These are phyloP conservation scores for Orycteropus afer DNA, from an alignment of 2,113 vertebrate genomes.

Conservation along the genomic window DNA sequence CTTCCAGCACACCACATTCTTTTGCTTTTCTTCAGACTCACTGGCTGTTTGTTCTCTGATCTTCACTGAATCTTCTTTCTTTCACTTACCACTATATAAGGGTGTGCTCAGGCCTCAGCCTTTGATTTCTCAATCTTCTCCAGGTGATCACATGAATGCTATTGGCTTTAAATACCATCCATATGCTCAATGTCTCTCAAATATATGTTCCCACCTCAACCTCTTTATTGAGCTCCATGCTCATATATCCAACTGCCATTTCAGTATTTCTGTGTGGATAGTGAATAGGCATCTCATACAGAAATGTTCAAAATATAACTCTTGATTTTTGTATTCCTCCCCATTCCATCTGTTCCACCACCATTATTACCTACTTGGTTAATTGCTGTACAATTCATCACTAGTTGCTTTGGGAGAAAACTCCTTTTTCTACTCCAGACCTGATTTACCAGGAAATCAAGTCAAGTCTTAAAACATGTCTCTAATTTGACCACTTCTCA, in stretches of 20 bases:
- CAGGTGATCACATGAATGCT: no score
- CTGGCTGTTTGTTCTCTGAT: background rate
- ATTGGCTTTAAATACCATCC: background rate
- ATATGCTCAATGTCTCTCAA: accelerated
- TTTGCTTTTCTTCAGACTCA: background rate
- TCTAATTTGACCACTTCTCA: background rate
- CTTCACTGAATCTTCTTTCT: background rate
- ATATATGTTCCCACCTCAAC: background rate
- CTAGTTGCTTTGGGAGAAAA: background rate
- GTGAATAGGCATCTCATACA: background rate
- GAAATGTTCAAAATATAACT: background rate
- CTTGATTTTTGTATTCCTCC: background rate
- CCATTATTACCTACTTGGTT: accelerated
- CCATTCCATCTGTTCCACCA: background rate
- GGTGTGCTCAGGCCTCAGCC: background rate
- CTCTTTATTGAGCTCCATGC: background rate
- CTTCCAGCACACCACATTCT: background rate
- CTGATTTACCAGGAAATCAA: background rate
- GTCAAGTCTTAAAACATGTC: background rate
- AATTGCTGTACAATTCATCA: background rate
- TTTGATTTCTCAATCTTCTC: background rate
- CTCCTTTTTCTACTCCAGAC: background rate
- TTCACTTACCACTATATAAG: accelerated
- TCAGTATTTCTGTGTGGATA: no score
- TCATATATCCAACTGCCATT: accelerated